Percentiles rank a stretch among this genome's conserved stretches.
These are phyloP conservation scores for Aspidiotus destructor DNA, from an alignment of 2,888 invertebrate species.

Conservation along the genomic window DNA sequence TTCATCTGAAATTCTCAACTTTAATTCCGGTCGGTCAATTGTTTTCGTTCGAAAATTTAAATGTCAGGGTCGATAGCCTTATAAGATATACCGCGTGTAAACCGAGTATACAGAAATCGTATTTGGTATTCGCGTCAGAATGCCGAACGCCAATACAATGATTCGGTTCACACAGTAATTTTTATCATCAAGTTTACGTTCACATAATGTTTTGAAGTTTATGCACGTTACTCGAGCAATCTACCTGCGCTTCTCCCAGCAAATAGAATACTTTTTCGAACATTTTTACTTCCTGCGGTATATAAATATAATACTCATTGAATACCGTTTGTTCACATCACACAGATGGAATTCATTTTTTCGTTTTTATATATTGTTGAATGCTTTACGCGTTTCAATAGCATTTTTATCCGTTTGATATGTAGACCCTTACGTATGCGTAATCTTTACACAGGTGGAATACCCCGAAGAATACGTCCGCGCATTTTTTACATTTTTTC, in stretches of 20 bases:
- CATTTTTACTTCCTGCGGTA: constrained; percentile 1
- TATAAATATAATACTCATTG: background rate
- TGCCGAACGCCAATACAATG: constrained; percentile 4
- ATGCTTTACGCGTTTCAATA: too few relatives aligned
- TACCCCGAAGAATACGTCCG: too few relatives aligned
- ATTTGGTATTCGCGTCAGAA: background rate
- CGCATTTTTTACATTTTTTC: too few relatives aligned
- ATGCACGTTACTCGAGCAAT: background rate
- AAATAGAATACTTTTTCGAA: background rate
- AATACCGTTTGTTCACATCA: background rate
- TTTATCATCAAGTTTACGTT: constrained; percentile 2
- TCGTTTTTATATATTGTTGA: background rate
- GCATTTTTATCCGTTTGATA: too few relatives aligned
- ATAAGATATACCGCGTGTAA: too few relatives aligned
- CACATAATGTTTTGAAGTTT: background rate
- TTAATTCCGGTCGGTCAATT: background rate
- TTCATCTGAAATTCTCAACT: background rate
- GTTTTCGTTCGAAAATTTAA: background rate
- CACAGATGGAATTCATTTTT: background rate
- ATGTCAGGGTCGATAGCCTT: constrained; percentile 4
- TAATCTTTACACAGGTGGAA: too few relatives aligned
- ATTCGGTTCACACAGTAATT: constrained; percentile 3
- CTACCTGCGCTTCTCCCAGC: background rate
- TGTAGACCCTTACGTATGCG: too few relatives aligned
- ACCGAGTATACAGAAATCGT: background rate